Conservation (phyloP, 1,140 invertebrate genomes). For the Varroa destructor region DNA sequence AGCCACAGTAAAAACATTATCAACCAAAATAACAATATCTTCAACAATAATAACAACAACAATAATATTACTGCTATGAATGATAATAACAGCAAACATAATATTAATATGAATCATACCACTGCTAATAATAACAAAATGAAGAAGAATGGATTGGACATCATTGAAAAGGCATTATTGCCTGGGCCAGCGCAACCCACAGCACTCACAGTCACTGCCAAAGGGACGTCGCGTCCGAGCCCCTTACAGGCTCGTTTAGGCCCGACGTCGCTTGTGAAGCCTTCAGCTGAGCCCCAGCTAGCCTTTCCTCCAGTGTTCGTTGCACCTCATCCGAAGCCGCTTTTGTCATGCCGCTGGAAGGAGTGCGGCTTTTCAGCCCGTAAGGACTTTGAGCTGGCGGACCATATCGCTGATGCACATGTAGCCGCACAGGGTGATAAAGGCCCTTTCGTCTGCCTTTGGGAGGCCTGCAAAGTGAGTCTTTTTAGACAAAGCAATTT, state of each 20-base stretch:
- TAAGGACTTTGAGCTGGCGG: slow-evolving; percentile 8
- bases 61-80: neutral
- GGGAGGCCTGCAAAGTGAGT: slow-evolving; percentile 23
- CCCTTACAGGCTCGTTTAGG: neutral
- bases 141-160: too few species aligned
- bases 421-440: slow-evolving; percentile 15
- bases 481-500: neutral
- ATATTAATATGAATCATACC: too few species aligned
- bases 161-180: too few species aligned
- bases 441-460: slow-evolving; percentile 22
- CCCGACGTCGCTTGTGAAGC: slow-evolving; percentile 19
- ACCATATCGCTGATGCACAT: slow-evolving; percentile 25
- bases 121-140: too few species aligned
- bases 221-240: neutral
- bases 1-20: slow-evolving; percentile 7
- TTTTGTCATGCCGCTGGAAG: slow-evolving; percentile 17
- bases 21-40: neutral
- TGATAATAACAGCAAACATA: too few species aligned
- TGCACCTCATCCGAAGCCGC: slow-evolving; percentile 9
- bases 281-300: neutral
- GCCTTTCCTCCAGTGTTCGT: neutral
- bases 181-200: neutral
- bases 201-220: slow-evolving; percentile 17
- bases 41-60: neutral
- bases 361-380: slow-evolving; percentile 5